phyloP scores from a whole-genome alignment of 1,140 invertebrate species.

The Tetragnatha versicolor region DNA sequence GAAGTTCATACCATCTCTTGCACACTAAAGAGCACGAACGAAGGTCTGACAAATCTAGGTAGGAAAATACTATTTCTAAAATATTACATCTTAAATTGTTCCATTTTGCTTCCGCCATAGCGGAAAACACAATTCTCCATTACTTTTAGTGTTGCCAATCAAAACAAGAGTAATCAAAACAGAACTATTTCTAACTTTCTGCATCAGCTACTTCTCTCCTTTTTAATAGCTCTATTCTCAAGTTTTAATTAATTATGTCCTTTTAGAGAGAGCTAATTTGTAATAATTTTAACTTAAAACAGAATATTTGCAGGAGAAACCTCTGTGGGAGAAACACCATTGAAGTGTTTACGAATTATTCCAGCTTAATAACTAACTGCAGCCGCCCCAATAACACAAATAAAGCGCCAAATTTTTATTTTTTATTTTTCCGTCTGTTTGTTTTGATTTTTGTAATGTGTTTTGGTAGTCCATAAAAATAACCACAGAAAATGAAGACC shows the following conservation, averaged over 20 bases:
- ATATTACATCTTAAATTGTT: constrained; percentile 75
- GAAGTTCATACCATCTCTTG: constrained; percentile 88
- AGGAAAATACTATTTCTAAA: constrained; percentile 93
- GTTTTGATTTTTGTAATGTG: background rate
- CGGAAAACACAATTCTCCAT: constrained; percentile 48
- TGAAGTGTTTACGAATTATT: too few relatives aligned
- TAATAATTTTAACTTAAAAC: too few relatives aligned
- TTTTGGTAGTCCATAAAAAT: background rate
- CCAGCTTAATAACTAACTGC: too few relatives aligned
- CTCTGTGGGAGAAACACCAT: too few relatives aligned
- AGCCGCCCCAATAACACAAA: too few relatives aligned
- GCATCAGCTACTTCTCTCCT: too few relatives aligned
- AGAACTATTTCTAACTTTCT: too few relatives aligned
- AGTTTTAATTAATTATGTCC: too few relatives aligned
- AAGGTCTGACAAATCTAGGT: constrained; percentile 85
- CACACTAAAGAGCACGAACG: constrained; percentile 90
- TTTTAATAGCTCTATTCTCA: too few relatives aligned
- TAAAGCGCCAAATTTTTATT: constrained; percentile 2
- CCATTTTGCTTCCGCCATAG: constrained; percentile 57
- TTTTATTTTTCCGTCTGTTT: constrained; percentile 10
- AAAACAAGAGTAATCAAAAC: too few relatives aligned
- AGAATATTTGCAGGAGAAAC: too few relatives aligned
- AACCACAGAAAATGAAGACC: constrained; percentile 11
- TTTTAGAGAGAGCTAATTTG: too few relatives aligned
- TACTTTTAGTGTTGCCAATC: constrained; percentile 25